Percentiles rank a stretch among this genome's conserved stretches.
These are phyloP conservation scores for Ameiurus melas DNA, from an alignment of 2,113 vertebrate species.

Conservation along the genomic window DNA sequence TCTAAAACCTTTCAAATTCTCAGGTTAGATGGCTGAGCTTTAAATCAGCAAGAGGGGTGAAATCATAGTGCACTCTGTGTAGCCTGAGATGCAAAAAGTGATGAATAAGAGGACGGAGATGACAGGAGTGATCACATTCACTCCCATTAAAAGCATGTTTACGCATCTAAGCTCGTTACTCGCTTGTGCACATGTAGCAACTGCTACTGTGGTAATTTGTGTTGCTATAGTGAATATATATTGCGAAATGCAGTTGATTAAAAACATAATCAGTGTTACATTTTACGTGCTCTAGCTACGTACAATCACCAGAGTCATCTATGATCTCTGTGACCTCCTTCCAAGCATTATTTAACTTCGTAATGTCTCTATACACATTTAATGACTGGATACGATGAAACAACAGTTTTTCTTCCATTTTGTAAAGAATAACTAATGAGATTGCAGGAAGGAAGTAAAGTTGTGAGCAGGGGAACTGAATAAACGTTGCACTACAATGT, in stretches of 20 bases:
- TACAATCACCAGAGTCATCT: not conserved
- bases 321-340: not conserved
- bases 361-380: not conserved
- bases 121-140: not conserved
- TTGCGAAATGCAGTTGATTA: too few relatives aligned
- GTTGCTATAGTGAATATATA: too few relatives aligned
- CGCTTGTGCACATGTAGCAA: not conserved
- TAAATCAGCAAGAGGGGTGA: conserved; percentile 16
- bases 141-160: not conserved
- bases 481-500: too few relatives aligned
- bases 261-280: not conserved
- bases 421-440: not conserved
- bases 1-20: conserved; percentile 46
- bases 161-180: not conserved
- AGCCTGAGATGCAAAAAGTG: not conserved
- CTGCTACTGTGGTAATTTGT: not conserved
- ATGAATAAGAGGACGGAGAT: not conserved
- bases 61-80: not conserved
- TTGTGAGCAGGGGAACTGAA: too few relatives aligned
- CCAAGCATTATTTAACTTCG: not conserved
- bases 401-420: not conserved
- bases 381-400: not conserved
- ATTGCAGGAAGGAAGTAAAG: not conserved
- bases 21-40: conserved; percentile 18
- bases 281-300: not conserved